Evolutionary conservation across 2,797 vertebrate species (phyloP).

Genomic region (Myripristis murdjan): DNA sequence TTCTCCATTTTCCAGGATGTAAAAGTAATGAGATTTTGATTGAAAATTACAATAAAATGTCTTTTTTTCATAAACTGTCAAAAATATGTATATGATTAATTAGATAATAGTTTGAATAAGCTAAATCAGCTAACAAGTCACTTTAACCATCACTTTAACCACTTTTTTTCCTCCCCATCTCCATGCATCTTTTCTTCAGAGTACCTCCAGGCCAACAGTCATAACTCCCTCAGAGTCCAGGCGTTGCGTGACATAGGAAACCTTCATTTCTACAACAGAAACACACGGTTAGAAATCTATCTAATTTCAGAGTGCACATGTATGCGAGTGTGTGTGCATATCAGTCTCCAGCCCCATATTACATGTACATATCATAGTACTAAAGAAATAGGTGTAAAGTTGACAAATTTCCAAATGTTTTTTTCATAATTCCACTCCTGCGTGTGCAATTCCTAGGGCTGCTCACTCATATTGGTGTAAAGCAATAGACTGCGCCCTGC

Average conservation of each 20-base stretch:
- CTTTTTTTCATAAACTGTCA: too few species aligned
- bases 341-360: neutral
- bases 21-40: too few species aligned
- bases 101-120: too few species aligned
- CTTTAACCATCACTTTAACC: too few species aligned
- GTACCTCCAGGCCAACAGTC: conserved; percentile 86
- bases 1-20: too few species aligned
- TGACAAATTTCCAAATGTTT: neutral
- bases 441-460: conserved; percentile 78
- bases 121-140: too few species aligned
- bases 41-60: too few species aligned
- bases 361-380: neutral
- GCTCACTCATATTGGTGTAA: conserved; percentile 92
- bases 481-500: conserved; percentile 91
- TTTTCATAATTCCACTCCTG: conserved; percentile 1
- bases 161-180: neutral
- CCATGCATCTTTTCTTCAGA: conserved; percentile 77
- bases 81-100: too few species aligned
- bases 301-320: neutral
- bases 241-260: conserved; percentile 93
- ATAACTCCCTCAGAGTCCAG: conserved; percentile 89
- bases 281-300: conserved; percentile 84
- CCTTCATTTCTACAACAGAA: conserved; percentile 90
- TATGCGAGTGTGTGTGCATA: neutral
- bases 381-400: neutral